Percentiles rank a stretch among this genome's conserved stretches.
Conservation (phyloP, 2,888 invertebrate species). For the Drosophila sordidapex region DNA sequence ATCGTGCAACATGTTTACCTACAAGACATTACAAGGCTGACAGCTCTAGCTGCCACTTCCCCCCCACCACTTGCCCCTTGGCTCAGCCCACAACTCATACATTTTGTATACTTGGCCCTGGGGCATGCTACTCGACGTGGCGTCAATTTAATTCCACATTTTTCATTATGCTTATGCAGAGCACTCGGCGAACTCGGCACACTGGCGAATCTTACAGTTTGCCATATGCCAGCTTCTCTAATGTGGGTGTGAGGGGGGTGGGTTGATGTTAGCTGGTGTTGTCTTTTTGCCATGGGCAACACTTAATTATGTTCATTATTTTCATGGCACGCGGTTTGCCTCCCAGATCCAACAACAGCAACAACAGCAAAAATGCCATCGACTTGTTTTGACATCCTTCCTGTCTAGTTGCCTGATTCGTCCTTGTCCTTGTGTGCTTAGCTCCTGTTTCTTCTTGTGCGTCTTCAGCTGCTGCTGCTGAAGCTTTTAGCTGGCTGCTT, state of each 20-base stretch:
- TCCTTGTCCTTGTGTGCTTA: slow-evolving; percentile 18
- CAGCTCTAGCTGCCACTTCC: slow-evolving; percentile 24
- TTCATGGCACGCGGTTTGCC: slow-evolving; percentile 73
- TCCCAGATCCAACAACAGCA: not conserved
- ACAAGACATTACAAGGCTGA: slow-evolving; percentile 78
- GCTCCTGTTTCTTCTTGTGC: not conserved
- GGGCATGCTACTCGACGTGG: slow-evolving; percentile 58
- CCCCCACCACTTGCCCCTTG: not conserved
- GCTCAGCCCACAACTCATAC: slow-evolving; percentile 5
- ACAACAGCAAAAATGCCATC: slow-evolving; percentile 19
- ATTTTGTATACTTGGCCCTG: slow-evolving; percentile 37
- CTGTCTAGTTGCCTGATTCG: slow-evolving; percentile 2
- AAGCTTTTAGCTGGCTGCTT: slow-evolving; percentile 47
- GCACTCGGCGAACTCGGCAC: slow-evolving; percentile 11
- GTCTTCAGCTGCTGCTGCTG: not conserved
- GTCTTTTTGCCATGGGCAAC: slow-evolving; percentile 76
- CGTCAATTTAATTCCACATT: slow-evolving; percentile 80
- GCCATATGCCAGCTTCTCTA: slow-evolving; percentile 33
- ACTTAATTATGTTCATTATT: slow-evolving; percentile 81
- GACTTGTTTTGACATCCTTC: slow-evolving; percentile 55
- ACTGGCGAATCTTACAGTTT: slow-evolving; percentile 29
- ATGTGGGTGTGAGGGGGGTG: not conserved
- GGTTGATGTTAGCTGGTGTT: slow-evolving; percentile 32
- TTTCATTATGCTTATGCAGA: slow-evolving; percentile 76
- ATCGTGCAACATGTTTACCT: slow-evolving; percentile 77